Conservation (phyloP, 2,797 vertebrate genomes). For the Spea hammondii region DNA sequence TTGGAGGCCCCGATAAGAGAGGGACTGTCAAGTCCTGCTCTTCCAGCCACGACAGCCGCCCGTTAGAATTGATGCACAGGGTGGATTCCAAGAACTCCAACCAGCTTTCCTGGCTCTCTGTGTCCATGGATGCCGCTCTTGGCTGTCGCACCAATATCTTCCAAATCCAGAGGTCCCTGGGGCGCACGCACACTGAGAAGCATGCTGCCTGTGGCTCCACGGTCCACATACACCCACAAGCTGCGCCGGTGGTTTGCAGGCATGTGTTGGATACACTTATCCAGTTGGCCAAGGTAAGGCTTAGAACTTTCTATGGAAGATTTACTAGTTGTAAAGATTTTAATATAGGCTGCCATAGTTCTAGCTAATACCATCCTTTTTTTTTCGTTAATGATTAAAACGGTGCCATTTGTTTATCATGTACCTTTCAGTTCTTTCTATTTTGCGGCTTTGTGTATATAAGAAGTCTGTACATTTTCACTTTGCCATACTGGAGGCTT, state of each 20-base stretch:
- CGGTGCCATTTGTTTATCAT: too few species aligned
- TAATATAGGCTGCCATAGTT: too few species aligned
- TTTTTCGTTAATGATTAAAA: too few species aligned
- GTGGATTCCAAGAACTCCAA: slow-evolving; percentile 89
- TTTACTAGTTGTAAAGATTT: too few species aligned
- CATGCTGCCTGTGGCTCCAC: slow-evolving; percentile 89
- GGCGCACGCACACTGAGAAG: slow-evolving; percentile 87
- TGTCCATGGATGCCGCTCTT: slow-evolving; percentile 94
- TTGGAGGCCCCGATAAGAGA: slow-evolving; percentile 71
- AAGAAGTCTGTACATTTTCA: too few species aligned
- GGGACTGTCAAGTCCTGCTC: slow-evolving; percentile 59
- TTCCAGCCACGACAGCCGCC: slow-evolving; percentile 69
- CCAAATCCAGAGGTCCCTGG: slow-evolving; percentile 89
- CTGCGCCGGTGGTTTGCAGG: slow-evolving; percentile 91
- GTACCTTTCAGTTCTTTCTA: too few species aligned
- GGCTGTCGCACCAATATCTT: slow-evolving; percentile 97
- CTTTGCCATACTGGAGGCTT: too few species aligned
- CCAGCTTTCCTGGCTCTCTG: slow-evolving; percentile 95
- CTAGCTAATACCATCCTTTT: too few species aligned
- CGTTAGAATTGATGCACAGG: slow-evolving; percentile 83
- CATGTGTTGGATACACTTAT: slow-evolving; percentile 94
- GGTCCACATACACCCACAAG: slow-evolving; percentile 95
- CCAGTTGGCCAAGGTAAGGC: slow-evolving; percentile 87
- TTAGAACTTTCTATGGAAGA: neutral
- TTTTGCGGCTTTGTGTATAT: too few species aligned